A percentile compares a stretch with the other conserved stretches of the same genome.
phyloP scores from a whole-genome alignment of 2,888 invertebrate genomes.

The Melangyna quadrimaculata region DNA sequence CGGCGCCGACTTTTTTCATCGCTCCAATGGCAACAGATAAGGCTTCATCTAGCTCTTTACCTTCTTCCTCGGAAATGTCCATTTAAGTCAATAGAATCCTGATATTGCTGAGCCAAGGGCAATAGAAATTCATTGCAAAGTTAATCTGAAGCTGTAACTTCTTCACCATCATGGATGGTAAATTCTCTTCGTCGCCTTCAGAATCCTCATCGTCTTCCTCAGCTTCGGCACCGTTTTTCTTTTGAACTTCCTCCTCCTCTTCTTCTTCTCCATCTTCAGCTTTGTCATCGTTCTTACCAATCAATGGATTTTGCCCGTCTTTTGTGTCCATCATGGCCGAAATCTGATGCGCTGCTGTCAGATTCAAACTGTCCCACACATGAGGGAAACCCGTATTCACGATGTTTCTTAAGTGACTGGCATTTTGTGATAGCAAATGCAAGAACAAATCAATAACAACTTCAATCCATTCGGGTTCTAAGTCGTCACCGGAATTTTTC shows the following conservation, averaged over 20 bases:
- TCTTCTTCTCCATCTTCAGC: slow-evolving; percentile 73
- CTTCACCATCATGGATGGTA: slow-evolving; percentile 79
- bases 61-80: slow-evolving; percentile 89
- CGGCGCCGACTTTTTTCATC: slow-evolving; percentile 74
- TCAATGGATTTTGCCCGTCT: slow-evolving; percentile 85
- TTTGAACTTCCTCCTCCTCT: slow-evolving; percentile 76
- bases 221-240: slow-evolving; percentile 79
- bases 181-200: slow-evolving; percentile 80
- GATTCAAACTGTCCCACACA: slow-evolving; percentile 87
- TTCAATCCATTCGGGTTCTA: slow-evolving; percentile 91
- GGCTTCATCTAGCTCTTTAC: slow-evolving; percentile 87
- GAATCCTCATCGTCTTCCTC: slow-evolving; percentile 80
- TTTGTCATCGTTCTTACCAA: slow-evolving; percentile 80
- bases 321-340: slow-evolving; percentile 87
- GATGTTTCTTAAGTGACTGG: slow-evolving; percentile 87
- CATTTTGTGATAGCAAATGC: slow-evolving; percentile 89
- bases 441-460: slow-evolving; percentile 90
- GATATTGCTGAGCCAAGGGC: slow-evolving; percentile 82
- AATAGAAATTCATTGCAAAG: slow-evolving; percentile 86
- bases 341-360: slow-evolving; percentile 87
- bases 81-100: slow-evolving; percentile 88
- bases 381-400: slow-evolving; percentile 89
- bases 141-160: slow-evolving; percentile 86
- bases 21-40: slow-evolving; percentile 87
- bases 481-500: slow-evolving; percentile 80